Evolutionary conservation across 2,113 vertebrate species (phyloP).

Genomic region (Lophochroa leadbeateri): DNA sequence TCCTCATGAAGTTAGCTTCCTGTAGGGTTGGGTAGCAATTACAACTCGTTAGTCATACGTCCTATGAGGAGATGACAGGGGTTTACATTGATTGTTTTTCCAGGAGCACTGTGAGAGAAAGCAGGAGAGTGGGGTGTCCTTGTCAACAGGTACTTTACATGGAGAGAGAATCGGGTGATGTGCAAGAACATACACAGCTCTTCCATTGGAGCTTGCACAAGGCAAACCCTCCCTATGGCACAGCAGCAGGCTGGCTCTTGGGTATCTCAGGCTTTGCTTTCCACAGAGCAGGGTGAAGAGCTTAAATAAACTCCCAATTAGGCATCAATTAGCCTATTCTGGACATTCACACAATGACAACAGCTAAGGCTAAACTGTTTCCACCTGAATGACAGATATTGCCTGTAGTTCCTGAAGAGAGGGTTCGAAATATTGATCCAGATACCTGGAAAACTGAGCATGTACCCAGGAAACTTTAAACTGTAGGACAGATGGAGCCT

Average conservation of each 20-base stretch:
- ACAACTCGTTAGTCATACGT: constrained; percentile 60
- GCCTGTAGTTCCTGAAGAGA: not conserved
- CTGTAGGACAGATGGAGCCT: fast-evolving
- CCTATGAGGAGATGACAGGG: not conserved
- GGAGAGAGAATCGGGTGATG: not conserved
- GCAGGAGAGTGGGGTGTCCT: not conserved
- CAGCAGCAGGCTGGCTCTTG: not conserved
- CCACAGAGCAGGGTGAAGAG: not conserved
- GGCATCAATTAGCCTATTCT: not conserved
- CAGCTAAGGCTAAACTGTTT: not conserved
- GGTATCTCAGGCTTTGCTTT: not conserved
- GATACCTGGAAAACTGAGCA: not conserved
- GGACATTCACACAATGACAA: not conserved
- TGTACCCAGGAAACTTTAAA: fast-evolving
- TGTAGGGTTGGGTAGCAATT: constrained; percentile 69
- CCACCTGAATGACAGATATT: not conserved
- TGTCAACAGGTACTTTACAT: not conserved
- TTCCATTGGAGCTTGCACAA: not conserved
- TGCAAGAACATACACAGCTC: not conserved
- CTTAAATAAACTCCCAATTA: not conserved
- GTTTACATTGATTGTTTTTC: constrained; percentile 1
- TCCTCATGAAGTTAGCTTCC: constrained; percentile 51
- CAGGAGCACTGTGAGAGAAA: not conserved
- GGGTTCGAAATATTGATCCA: not conserved
- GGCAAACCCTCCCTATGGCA: not conserved